Evolutionary conservation across 2,113 vertebrate genomes (phyloP).

Genomic region (Ranitomeya variabilis): DNA sequence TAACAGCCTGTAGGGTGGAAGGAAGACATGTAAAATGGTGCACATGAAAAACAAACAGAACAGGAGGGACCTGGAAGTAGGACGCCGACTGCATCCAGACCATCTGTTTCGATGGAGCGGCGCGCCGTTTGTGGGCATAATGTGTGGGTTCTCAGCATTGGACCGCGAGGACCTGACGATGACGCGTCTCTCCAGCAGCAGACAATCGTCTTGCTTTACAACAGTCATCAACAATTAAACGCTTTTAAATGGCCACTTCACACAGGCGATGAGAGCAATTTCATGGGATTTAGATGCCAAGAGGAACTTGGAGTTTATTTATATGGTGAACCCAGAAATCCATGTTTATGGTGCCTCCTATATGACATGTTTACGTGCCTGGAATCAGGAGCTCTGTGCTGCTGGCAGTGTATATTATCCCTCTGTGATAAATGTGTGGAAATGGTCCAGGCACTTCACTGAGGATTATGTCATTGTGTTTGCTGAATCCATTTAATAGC

Average conservation of each 20-base stretch:
- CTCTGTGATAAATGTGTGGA: background rate
- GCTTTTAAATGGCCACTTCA: constrained; percentile 19
- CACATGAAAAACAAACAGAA: background rate
- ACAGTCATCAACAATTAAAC: constrained; percentile 18
- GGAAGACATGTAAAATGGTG: background rate
- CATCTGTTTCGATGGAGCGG: constrained; percentile 13
- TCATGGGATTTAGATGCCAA: constrained; percentile 10
- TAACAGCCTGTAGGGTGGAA: constrained; percentile 14
- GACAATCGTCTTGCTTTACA: background rate
- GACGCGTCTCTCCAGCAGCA: constrained; percentile 29
- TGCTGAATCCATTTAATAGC: background rate
- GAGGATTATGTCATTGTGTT: background rate
- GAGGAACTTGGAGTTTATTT: constrained; percentile 10
- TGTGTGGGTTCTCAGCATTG: constrained; percentile 11
- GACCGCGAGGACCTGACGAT: constrained; percentile 24
- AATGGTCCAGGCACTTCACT: background rate
- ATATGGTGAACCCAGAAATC: background rate
- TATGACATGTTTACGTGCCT: background rate
- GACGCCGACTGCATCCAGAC: background rate
- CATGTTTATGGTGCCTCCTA: background rate
- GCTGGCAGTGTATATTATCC: background rate
- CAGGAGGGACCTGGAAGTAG: background rate
- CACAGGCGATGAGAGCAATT: constrained; percentile 1
- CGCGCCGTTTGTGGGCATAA: background rate
- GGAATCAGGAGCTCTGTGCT: constrained; percentile 10